Evolutionary conservation across 1,140 invertebrate species (phyloP).

Genomic region (Bombus breviceps): DNA sequence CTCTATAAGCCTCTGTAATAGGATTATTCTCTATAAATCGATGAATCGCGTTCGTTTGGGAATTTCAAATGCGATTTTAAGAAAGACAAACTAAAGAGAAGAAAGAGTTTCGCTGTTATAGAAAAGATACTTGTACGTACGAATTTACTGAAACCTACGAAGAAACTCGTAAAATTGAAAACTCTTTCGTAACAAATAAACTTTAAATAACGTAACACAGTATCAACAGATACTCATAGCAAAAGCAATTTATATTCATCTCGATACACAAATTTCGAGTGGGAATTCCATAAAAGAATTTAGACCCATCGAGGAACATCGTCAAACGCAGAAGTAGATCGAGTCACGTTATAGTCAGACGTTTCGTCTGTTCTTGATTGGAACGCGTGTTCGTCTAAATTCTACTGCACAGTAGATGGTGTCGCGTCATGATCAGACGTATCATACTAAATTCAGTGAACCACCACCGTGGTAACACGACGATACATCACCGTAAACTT

Average conservation of each 20-base stretch:
- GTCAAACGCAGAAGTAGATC: background rate
- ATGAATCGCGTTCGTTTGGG: background rate
- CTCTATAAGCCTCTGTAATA: too few species aligned
- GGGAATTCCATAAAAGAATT: background rate
- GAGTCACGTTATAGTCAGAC: constrained; percentile 4
- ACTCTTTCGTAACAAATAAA: background rate
- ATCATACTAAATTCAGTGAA: background rate
- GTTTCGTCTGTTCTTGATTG: background rate
- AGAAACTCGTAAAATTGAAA: background rate
- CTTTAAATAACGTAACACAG: background rate
- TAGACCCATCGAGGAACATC: background rate
- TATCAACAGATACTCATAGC: background rate
- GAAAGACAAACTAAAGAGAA: too few species aligned
- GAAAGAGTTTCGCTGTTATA: too few species aligned
- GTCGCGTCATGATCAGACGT: constrained; percentile 3
- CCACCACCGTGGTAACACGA: background rate
- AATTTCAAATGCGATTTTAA: background rate
- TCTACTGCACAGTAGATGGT: background rate
- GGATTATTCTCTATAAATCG: background rate
- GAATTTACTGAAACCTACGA: too few species aligned
- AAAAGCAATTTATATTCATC: background rate
- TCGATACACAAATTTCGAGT: background rate
- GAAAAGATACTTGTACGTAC: too few species aligned
- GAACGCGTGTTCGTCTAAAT: background rate
- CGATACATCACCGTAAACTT: background rate